Base-by-base conservation (phyloP, 2,797 vertebrate genomes). In the Macropodus opercularis region DNA sequence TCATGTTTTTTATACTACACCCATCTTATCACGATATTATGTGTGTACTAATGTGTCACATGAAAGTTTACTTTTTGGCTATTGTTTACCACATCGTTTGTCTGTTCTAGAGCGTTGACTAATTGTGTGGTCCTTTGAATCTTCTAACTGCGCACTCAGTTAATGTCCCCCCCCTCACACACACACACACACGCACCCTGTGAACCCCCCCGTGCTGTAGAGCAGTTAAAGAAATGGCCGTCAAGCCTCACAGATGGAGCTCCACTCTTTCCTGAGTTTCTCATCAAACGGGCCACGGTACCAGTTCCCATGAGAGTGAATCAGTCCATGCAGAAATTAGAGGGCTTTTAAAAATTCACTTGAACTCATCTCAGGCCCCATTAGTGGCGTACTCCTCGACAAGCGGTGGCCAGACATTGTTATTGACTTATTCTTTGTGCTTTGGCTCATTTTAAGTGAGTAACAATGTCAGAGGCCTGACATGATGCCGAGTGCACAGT, bases 381-480 rank as follows among this genome's bases (percentile, higher is more conserved):
- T 89, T 87, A 89, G 77, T 47, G 67, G 75, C 52, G 13, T 57
- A 53, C 60, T 80, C 65, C 75, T 75, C 39, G 58, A 81, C 68
- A 42, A 78, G 71, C 68, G 13, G 62, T 69, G 79, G 60, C 77
- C 79, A 83, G 83, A 87, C 79, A 43, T 74, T 81, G 65, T 64
- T 86, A 87, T 84, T 87, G 87, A 89, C 87, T 87, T 81, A 82
- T 88, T 87, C 81, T 75, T 80, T 79, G 81, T 82, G 84, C 85
- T 87, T 84, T 72, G 69, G 72, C 79, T 90, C 72, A 72, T 81
- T 88, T 83, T 83, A 85, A 84, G 65, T 74, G 73, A 79, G 73
- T 68, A 83, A 84, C 80, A 81, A 75, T 84, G 75, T 80, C 64
- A 23, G 69, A 76, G 64, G 61, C 74, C 77, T 51, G 47, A 71